Base-by-base conservation (phyloP, 1,140 invertebrate species). In the Tetramorium simillimum region DNA sequence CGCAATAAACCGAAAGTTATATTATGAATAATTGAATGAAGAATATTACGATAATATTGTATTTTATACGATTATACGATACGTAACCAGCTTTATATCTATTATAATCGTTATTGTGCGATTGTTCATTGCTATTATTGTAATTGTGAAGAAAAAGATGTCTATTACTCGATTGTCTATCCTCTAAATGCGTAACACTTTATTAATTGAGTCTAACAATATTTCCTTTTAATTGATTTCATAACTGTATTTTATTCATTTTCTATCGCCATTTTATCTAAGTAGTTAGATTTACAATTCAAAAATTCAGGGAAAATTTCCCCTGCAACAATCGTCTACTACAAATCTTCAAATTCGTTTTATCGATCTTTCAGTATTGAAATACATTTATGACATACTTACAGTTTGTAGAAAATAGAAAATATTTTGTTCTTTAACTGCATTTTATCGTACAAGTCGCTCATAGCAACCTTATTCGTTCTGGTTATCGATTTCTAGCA, bases 401-500 rank as follows among this genome's bases (percentile, higher is more conserved):
- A 7, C 33, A 21, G 4, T 67, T 2, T 21, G 12, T 16, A 24
- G 18, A 21, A 53, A 80, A 53, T 18, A 49, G 18, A 58, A 56
- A 56, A 18, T 14, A 51, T 51, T 33, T 63, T 9, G 9, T 10
- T 53, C 33, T 43, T 18, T 12, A 10, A 53, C 5, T 24, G 60
- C 12, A 37, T n/a, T 81, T 81, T n/a, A 58, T 69, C 33, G 28
- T 24, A 14, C 33, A 70, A 28, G 33, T 10, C 18, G 21, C 12
- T 33, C 18, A 2, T 81, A 53, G 51, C 24, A 43, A n/a, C 6
- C 58, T 51, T 60, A 58, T 33, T 60, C 24, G 16, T 63, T 78
- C 56, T 53, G 40, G 40, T 37, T 53, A 87, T 84, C 56, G 53
- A 84, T 85, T 75, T 80, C 63, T 14, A 14, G n/a, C 10, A 21